Percentiles rank a stretch among this genome's conserved stretches.
These are phyloP conservation scores for Metopia argyrocephala DNA, from an alignment of 2,888 invertebrate species.

Conservation along the genomic window DNA sequence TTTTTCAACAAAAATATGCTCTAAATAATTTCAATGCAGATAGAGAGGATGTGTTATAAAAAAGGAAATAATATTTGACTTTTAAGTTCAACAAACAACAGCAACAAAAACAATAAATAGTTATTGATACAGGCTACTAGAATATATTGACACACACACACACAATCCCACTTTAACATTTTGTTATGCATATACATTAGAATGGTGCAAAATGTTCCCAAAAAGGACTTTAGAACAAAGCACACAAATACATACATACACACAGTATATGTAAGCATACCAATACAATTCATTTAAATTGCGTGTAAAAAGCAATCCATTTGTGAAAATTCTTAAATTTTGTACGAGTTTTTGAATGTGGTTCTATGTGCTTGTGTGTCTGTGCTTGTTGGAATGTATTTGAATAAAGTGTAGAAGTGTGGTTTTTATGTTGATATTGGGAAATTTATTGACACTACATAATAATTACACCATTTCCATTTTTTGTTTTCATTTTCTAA, in stretches of 20 bases:
- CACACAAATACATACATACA: background rate
- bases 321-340: background rate
- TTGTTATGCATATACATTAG: background rate
- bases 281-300: background rate
- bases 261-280: background rate
- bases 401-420: slow-evolving; percentile 40
- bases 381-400: background rate
- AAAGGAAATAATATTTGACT: slow-evolving; percentile 48
- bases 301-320: slow-evolving; percentile 5
- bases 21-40: slow-evolving; percentile 17
- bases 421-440: slow-evolving; percentile 30
- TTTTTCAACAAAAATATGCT: background rate
- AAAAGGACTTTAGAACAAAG: background rate
- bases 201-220: background rate
- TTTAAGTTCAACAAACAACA: slow-evolving; percentile 41
- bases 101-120: background rate
- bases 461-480: slow-evolving; percentile 2
- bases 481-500: background rate
- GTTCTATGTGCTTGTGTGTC: background rate
- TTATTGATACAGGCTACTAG: background rate
- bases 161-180: too few species aligned
- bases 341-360: background rate
- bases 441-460: slow-evolving; percentile 17
- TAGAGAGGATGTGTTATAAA: slow-evolving; percentile 6
- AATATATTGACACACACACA: background rate